Evolutionary conservation across 1,140 invertebrate genomes (phyloP).

Genomic region (Brachystomella parvula): DNA sequence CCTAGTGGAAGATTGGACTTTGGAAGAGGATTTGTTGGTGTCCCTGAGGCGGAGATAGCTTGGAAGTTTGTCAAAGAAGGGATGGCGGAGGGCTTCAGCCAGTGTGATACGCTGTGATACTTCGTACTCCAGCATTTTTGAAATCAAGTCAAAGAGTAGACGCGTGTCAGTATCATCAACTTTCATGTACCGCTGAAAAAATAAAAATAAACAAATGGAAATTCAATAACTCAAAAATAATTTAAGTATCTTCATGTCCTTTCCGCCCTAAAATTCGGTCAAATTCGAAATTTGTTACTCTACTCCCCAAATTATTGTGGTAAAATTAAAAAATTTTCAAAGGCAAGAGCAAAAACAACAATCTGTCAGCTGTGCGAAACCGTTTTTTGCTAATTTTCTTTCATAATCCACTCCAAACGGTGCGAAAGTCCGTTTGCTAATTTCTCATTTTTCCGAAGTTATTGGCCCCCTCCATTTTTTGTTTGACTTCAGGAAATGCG

Average conservation of each 20-base stretch:
- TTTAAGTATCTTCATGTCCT: no score
- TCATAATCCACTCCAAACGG: background rate
- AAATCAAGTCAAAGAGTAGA: conserved; percentile 87
- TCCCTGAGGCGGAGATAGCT: conserved; percentile 55
- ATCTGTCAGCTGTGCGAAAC: no score
- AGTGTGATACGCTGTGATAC: conserved; percentile 80
- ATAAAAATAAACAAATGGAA: background rate
- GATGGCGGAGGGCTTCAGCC: conserved; percentile 79
- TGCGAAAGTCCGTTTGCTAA: background rate
- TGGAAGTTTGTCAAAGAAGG: conserved; percentile 83
- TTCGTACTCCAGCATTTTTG: conserved; percentile 95
- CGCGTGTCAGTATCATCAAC: conserved; percentile 81
- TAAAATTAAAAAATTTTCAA: no score
- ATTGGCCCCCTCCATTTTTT: no score
- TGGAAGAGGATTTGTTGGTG: background rate
- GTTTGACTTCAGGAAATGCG: no score
- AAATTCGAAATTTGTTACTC: no score
- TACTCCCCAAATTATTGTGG: no score
- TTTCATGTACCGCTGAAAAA: conserved; percentile 76
- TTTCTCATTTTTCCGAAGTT: no score
- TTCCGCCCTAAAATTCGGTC: no score
- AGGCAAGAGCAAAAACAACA: no score
- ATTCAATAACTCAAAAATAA: background rate
- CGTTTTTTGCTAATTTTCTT: no score
- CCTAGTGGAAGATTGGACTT: background rate